Evolutionary conservation across 1,140 invertebrate genomes (phyloP).

Genomic region (Bombus haemorrhoidalis): DNA sequence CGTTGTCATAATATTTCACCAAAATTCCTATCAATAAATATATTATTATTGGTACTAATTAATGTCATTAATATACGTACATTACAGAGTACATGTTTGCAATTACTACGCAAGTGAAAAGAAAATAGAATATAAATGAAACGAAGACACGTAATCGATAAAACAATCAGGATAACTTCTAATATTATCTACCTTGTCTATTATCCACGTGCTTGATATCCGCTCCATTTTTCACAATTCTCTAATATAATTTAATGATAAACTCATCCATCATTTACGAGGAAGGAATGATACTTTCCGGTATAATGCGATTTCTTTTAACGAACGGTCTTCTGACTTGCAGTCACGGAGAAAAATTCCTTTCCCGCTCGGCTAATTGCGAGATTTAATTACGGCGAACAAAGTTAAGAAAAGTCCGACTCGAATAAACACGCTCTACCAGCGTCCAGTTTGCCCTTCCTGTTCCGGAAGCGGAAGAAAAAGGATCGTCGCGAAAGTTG

Average conservation of each 20-base stretch:
- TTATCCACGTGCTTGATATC: background rate
- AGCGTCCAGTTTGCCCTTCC: slow-evolving; percentile 5
- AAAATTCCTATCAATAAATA: background rate
- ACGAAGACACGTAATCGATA: background rate
- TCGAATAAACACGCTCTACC: slow-evolving; percentile 33
- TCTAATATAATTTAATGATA: slow-evolving; percentile 39
- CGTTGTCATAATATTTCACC: background rate
- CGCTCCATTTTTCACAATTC: slow-evolving; percentile 14
- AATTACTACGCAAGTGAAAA: background rate
- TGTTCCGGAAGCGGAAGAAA: background rate
- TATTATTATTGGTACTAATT: background rate
- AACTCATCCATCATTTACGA: slow-evolving; percentile 44
- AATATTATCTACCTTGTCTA: background rate
- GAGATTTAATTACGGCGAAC: slow-evolving; percentile 35
- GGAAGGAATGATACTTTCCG: slow-evolving; percentile 16
- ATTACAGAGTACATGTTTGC: too few species aligned
- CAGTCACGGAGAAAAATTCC: slow-evolving; percentile 16
- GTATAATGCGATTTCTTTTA: slow-evolving; percentile 35
- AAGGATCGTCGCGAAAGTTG: background rate
- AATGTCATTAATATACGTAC: background rate
- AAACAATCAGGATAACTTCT: background rate
- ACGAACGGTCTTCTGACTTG: background rate
- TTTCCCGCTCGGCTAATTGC: slow-evolving; percentile 30
- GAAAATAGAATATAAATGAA: background rate
- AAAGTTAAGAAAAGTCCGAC: background rate